Evolutionary conservation across 2,888 invertebrate genomes (phyloP).

Genomic region (Torymus aiolomorphi): DNA sequence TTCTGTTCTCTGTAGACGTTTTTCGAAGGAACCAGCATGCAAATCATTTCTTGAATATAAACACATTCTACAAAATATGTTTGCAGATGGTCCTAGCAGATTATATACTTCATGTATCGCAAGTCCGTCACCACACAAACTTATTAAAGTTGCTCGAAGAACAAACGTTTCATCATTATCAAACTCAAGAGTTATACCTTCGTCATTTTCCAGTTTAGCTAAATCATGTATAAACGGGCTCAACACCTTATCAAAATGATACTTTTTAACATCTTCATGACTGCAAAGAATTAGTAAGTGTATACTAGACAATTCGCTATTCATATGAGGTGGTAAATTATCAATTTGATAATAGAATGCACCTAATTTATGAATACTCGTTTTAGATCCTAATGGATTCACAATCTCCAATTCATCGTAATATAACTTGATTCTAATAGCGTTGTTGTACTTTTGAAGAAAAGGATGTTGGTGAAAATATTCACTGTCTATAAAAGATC

Average conservation of each 20-base stretch:
- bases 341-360: too few relatives aligned
- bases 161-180: conserved; percentile 47
- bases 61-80: conserved; percentile 53
- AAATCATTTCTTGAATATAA: conserved; percentile 41
- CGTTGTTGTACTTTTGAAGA: conserved; percentile 44
- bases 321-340: conserved; percentile 54
- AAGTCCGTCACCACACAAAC: conserved; percentile 56
- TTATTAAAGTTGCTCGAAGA: conserved; percentile 54
- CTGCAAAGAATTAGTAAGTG: conserved; percentile 51
- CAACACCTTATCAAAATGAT: conserved; percentile 56
- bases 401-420: too few relatives aligned
- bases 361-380: too few relatives aligned
- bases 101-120: too few relatives aligned
- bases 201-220: conserved; percentile 45
- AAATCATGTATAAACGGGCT: conserved; percentile 56
- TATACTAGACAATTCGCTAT: conserved; percentile 55
- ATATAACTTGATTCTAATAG: too few relatives aligned
- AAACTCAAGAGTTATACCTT: conserved; percentile 49
- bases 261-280: conserved; percentile 56
- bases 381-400: too few relatives aligned
- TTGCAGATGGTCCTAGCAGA: conserved; percentile 58
- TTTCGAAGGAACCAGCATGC: conserved; percentile 39
- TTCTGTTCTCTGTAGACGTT: conserved; percentile 46
- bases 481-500: conserved; percentile 57
- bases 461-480: conserved; percentile 53